A percentile compares a stretch with the other conserved stretches of the same genome.
Evolutionary conservation across 1,140 invertebrate genomes (phyloP).

Genomic region (Sycobia sp.): DNA sequence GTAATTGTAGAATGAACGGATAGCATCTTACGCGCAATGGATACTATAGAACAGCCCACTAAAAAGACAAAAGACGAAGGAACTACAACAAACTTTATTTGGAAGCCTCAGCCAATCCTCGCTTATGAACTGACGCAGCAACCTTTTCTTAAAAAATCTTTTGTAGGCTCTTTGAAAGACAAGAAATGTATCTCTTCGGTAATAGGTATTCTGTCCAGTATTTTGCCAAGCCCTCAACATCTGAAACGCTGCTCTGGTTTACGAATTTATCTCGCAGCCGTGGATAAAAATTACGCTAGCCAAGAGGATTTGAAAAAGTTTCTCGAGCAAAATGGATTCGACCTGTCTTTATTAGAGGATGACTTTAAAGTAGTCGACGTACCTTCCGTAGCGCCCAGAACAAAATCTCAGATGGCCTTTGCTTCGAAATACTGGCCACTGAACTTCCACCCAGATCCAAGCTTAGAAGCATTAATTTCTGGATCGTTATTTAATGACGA

Average conservation of each 20-base stretch:
- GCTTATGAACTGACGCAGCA: conserved; percentile 61
- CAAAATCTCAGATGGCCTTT: conserved; percentile 71
- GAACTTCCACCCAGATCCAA: conserved; percentile 81
- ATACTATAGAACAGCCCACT: background rate
- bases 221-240: conserved; percentile 68
- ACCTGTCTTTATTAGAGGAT: conserved; percentile 62
- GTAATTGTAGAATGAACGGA: background rate
- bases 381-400: conserved; percentile 66
- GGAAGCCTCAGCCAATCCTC: conserved; percentile 59
- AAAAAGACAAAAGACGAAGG: conserved; percentile 2
- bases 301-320: conserved; percentile 56
- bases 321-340: conserved; percentile 60
- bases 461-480: conserved; percentile 69
- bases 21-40: background rate
- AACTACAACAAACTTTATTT: conserved; percentile 36
- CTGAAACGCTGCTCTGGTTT: conserved; percentile 74
- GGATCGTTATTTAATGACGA: conserved; percentile 68
- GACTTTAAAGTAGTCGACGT: conserved; percentile 67
- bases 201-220: conserved; percentile 65
- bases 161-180: conserved; percentile 65
- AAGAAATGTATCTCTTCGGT: conserved; percentile 69
- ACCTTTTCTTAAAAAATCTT: conserved; percentile 63
- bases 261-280: conserved; percentile 67
- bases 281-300: conserved; percentile 31
- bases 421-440: conserved; percentile 76